Base-by-base conservation (phyloP, 1,140 invertebrate genomes). In the Hylaeus volcanicus region DNA sequence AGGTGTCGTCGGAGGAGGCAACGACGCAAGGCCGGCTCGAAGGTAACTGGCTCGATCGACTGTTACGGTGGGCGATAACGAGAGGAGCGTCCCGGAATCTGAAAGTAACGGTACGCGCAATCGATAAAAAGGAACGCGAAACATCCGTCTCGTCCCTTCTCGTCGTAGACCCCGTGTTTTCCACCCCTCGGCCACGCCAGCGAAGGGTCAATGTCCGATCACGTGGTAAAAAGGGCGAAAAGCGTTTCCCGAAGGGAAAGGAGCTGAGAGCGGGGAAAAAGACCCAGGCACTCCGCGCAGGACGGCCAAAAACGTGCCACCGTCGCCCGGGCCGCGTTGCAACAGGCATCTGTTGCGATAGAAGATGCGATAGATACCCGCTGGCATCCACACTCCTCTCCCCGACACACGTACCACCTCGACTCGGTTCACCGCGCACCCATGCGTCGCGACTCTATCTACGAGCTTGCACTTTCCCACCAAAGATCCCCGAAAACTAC, bases 321-420 rank as follows among this genome's bases (percentile, higher is more conserved):
- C 82, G 71, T 91, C 80, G 82, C 60, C 84, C 85, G 82, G 86
- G 78, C 88, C 88, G 88, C 88, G 90, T 93, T 92, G 92, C 92
- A 93, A 93, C 92, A 92, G 92, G 90, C 92, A 90, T 92, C 92
- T 91, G 90, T 91, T 91, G 91, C 90, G 89, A 92, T 90, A 90
- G 88, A 90, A 89, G 89, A 89, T 86, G 69, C 89, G 88, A 91
- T 92, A 91, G 90, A 92, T 91, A 88, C 79, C 61, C 51, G 41
- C 48, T 26, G 26, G 26, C 26, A 26, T 26, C 26, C 26, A 26
- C 26, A 26, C 26, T 26, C 26, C 26, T 26, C 26, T 26, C 26
- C 26, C 26, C 26, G 26, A 26, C 26, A 26, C 26, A 26, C 26
- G 26, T 26, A 26, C 26, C 26, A 26, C 26, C 26, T 26, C 26